A percentile compares a stretch with the other conserved stretches of the same genome.
Evolutionary conservation across 1,140 invertebrate genomes (phyloP).

Genomic region (Halyomorpha halys): DNA sequence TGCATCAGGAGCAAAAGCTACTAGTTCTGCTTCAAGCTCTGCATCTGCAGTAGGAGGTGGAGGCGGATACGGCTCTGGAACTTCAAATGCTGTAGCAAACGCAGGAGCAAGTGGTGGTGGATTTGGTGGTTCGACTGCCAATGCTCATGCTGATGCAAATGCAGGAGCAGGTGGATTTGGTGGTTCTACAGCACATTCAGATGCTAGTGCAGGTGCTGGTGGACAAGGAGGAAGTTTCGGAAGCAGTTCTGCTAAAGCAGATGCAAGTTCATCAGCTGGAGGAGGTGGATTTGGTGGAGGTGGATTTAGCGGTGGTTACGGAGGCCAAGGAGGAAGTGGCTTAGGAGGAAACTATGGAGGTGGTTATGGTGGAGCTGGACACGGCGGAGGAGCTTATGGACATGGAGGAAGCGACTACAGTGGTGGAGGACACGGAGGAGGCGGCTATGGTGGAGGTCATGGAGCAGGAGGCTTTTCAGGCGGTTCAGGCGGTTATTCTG

Average conservation of each 20-base stretch:
- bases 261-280: neutral
- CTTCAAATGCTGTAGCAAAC: neutral
- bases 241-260: conserved; percentile 5
- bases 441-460: neutral
- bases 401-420: neutral
- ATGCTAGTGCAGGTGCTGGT: conserved; percentile 7
- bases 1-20: neutral
- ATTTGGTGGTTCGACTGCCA: neutral
- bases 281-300: conserved; percentile 21
- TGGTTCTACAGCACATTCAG: neutral
- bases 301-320: neutral
- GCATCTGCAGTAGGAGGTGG: conserved; percentile 8
- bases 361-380: neutral
- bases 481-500: too few species aligned
- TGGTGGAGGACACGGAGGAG: neutral
- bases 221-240: conserved; percentile 15
- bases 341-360: neutral
- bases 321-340: conserved; percentile 3
- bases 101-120: conserved; percentile 5
- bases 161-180: conserved; percentile 1
- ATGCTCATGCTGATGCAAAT: conserved; percentile 9
- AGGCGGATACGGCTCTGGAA: conserved; percentile 2
- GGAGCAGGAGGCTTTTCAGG: neutral
- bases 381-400: neutral
- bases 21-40: neutral